Evolutionary conservation across 2,888 invertebrate species (phyloP), one percentile per base, ranked within the genome.

Genomic region (Tenthredo scrophulariae): DNA sequence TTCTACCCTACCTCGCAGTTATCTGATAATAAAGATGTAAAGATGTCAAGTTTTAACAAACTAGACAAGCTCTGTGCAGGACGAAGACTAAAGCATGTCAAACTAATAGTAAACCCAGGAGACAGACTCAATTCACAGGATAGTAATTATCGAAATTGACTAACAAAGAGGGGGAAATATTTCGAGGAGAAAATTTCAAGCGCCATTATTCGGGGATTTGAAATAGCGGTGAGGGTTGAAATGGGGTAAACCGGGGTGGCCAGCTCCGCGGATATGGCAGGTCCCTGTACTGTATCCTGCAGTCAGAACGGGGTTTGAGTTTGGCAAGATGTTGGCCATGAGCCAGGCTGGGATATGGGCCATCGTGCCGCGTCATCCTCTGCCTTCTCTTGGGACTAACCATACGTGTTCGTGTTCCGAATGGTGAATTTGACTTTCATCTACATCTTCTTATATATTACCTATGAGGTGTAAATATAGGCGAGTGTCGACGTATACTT

Each of bases 311-410:
- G 70, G 80, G 84, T 85, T 79, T 54, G 46, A 85, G 29, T 72
- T 67, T 37, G 3, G 82, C 54, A 82, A 85, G 18, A 80, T 70
- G 40, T 75, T 85, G 85, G 85, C 85, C 37, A 33, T 5, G 67
- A 43, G 85, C 85, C 85, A 85, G 72, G 3, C 54, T 26, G 70
- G 77, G 85, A 85, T 85, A 22, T 85, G 85, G 85, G 72, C 43
- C 85, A 43, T 67, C 83, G 67, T 67, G 46, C 67, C 83, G 0
- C 46, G 43, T 46, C 67, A 54, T 54, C 80, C 50, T 80, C 1
- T 50, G 18, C 22, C 62, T 80, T 62, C 80, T 80, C 80, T 40
- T 80, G 80, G 40, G 80, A 80, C 58, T 80, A 80, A 80, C 80
- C 80, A 37, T 80, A 80, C 62, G 80, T 62, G 80, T 80, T 62